Percentiles rank a stretch among this genome's conserved stretches.
Evolutionary conservation across 2,113 vertebrate genomes (phyloP).

Genomic region (Galeopterus variegatus): DNA sequence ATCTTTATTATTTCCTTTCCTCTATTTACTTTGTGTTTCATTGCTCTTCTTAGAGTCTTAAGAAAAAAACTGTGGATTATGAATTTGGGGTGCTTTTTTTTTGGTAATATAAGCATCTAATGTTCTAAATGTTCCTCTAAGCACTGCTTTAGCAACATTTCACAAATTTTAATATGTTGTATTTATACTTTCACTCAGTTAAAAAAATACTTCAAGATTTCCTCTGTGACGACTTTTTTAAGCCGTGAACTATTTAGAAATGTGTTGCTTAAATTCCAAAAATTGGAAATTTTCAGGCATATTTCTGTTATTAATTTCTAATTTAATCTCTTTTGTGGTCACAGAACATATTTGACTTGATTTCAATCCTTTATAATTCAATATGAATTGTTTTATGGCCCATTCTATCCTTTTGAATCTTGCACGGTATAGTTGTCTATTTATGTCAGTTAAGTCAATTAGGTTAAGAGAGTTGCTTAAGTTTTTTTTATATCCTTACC

Average conservation of each 20-base stretch:
- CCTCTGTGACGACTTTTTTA: background rate
- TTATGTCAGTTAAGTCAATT: background rate
- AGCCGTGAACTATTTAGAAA: background rate
- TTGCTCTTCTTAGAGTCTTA: background rate
- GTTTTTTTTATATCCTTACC: background rate
- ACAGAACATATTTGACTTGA: background rate
- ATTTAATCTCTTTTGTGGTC: conserved; percentile 41
- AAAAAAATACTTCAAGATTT: background rate
- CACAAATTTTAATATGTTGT: conserved; percentile 27
- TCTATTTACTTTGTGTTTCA: background rate
- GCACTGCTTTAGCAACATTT: background rate
- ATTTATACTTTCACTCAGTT: conserved; percentile 9
- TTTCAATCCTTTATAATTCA: background rate
- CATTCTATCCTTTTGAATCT: background rate
- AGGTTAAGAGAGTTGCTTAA: background rate
- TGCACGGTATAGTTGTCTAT: background rate
- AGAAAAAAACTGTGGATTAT: background rate
- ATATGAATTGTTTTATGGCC: conserved; percentile 10
- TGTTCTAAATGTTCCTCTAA: background rate
- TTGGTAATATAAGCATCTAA: background rate
- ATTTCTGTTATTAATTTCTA: background rate
- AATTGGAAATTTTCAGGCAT: background rate
- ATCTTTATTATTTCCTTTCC: background rate
- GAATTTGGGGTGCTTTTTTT: background rate
- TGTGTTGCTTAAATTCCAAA: background rate